Evolutionary conservation across 2,113 vertebrate genomes (phyloP), one percentile per base, ranked within the genome.

Genomic region (Burhinus oedicnemus): DNA sequence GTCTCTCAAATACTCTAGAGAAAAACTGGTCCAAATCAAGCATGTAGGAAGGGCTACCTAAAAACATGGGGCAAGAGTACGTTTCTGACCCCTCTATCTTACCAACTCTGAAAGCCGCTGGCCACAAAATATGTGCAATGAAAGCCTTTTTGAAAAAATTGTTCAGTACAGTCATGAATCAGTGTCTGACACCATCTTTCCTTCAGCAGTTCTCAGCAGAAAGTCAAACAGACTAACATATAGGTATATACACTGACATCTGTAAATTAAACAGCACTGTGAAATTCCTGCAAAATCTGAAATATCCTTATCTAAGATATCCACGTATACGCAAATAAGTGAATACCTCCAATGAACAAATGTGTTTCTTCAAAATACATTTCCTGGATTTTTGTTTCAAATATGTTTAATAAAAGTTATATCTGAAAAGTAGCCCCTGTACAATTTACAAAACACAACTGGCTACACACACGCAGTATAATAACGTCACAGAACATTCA

Each of bases 121-220:
- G n/a, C 27, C 54, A 85, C 11, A 79, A 89, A 94, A 45, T 8
- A 70, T 0, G 2, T 34, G 8, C 91, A 93, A 87, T 49, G 42
- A 95, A 96, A 95, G 44, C 32, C 44, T 97, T 96, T 89, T 82
- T 51, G 92, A 96, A 87, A 96, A 75, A 95, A 87, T 51, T 85
- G 54, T 72, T 94, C 91, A 70, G 44, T 71, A 76, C 82, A 66
- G 83, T 68, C 18, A 34, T 22, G 29, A 93, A 92, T 91, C 64
- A 83, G 7, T 90, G 70, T 83, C 91, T 97, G 93, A 96, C 90
- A 95, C 83, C 95, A 64, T 45, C 83, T 95, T 83, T 90, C 58
- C 92, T 84, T 94, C 92, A 95, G 30, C 57, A 95, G 75, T 84
- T 94, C 89, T 93, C 91, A 97, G 83, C 64, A 96, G 58, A 93